Evolutionary conservation across 2,888 invertebrate genomes (phyloP), one percentile per base, ranked within the genome.

Genomic region (Zaprionus lineosus): DNA sequence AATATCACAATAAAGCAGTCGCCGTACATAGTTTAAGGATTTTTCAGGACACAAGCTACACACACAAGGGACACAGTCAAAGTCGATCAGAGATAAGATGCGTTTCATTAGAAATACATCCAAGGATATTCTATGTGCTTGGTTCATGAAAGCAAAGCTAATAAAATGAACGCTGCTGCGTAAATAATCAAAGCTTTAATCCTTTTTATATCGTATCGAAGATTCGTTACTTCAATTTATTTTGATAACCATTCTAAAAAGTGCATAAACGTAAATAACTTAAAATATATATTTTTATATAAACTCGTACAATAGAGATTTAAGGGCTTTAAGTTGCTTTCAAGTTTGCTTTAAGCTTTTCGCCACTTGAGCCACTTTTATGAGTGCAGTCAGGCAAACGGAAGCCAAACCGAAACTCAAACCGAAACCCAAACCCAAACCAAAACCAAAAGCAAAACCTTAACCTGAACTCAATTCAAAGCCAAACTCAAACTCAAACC

Each of bases 301-400:
- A 11, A 11, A 19, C n/a, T 19, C 47, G 37, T 51, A 15, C 26
- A 36, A 56, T 34, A 15, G 46, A 44, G 29, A 47, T 34, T 24
- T 19, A 51, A 40, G 39, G 7, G 53, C 78, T 71, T 78, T 84
- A 84, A 79, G 66, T 51, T 60, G 71, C 76, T 41, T 46, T 67
- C 53, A 73, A 63, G 76, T 69, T 33, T 43, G 58, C 36, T 64
- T 85, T 69, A 79, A 81, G 84, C 71, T 60, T 24, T 36, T 43
- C 39, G 67, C 58, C 69, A 84, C 84, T 84, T 75, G 76, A 85
- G 81, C 64, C 70, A 84, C 74, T 74, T 79, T 79, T 75, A 83
- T 65, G 76, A 58, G 66, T 24, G 56, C 51, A 74, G 56, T 46
- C 69, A 68, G 56, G 58, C 74, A 50, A 44, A 63, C 21, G 48